Percentiles rank a stretch among this genome's conserved stretches.
These are phyloP conservation scores for Thereva unica DNA, from an alignment of 2,888 invertebrate genomes.

Conservation along the genomic window DNA sequence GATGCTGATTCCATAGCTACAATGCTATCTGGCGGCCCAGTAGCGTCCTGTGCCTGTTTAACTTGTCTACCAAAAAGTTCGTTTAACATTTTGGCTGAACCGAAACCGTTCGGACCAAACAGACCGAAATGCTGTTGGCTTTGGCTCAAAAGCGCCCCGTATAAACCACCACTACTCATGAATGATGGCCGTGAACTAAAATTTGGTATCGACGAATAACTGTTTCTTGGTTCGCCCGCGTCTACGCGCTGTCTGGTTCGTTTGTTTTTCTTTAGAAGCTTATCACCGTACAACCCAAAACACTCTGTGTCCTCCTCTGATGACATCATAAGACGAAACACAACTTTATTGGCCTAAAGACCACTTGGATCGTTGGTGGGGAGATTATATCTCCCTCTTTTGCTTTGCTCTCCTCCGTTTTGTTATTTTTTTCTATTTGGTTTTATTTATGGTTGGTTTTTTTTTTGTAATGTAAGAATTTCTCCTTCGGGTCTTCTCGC, in stretches of 20 bases:
- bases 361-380: slow-evolving; percentile 46
- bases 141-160: slow-evolving; percentile 83
- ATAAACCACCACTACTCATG: slow-evolving; percentile 83
- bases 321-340: slow-evolving; percentile 88
- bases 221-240: slow-evolving; percentile 94
- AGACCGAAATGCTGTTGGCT: slow-evolving; percentile 79
- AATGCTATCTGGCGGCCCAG: slow-evolving; percentile 59
- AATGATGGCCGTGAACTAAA: slow-evolving; percentile 78
- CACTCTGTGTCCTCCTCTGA: slow-evolving; percentile 94
- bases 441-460: slow-evolving; percentile 15
- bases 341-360: slow-evolving; percentile 80
- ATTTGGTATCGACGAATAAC: slow-evolving; percentile 81
- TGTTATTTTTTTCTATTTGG: slow-evolving; percentile 43
- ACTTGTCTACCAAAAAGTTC: slow-evolving; percentile 83
- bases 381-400: slow-evolving; percentile 44
- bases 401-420: slow-evolving; percentile 32
- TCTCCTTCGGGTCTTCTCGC: slow-evolving; percentile 9
- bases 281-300: slow-evolving; percentile 92
- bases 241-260: slow-evolving; percentile 94
- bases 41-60: slow-evolving; percentile 69
- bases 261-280: slow-evolving; percentile 90
- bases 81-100: slow-evolving; percentile 89
- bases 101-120: slow-evolving; percentile 81
- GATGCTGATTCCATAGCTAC: slow-evolving; percentile 58
- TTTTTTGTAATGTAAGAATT: slow-evolving; percentile 22